Base-by-base conservation (phyloP, 1,140 invertebrate genomes). In the Telenomus remus region DNA sequence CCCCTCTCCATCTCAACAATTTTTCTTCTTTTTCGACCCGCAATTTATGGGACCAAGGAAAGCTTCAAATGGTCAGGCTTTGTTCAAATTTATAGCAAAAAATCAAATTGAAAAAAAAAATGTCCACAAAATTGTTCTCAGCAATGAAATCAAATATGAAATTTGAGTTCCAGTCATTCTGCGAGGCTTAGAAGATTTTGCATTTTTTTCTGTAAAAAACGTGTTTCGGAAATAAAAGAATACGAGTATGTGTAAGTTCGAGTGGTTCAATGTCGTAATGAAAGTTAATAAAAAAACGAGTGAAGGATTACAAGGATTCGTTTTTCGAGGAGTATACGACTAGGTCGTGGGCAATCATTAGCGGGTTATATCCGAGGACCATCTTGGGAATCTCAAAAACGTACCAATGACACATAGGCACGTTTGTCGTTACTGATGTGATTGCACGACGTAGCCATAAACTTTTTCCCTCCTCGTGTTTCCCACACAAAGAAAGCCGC, bases 381-480 rank as follows among this genome's bases (percentile, higher is more conserved):
- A 84, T 83, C 83, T 84, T 70, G 78, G 78, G 80, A 83, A 84
- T 83, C 72, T 83, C 69, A 73, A 73, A 81, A 80, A 81, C 79
- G 75, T 63, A 78, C 72, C 79, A 79, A 85, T 83, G 82, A 85
- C 79, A 73, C 81, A 84, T 81, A 76, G 74, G 78, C 80, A 71
- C 76, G 82, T 79, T 81, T 76, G 78, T 76, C 76, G 69, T 85
- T 86, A 85, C 83, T 80, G 80, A 84, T 85, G 84, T 84, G 79
- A 85, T 85, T 85, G 84, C 80, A 50, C 63, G 80, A 78, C 73
- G 75, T 76, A 81, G 81, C 81, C 73, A 81, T 85, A 85, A 86
- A 78, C 74, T 72, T 79, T 54, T 76, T 66, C 60, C 60, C 53
- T 78, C 64, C 72, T 72, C 76, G 64, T 80, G 47, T 65, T 66